Base-by-base conservation (phyloP, 2,888 invertebrate species). In the Cantharis flavilabris region DNA sequence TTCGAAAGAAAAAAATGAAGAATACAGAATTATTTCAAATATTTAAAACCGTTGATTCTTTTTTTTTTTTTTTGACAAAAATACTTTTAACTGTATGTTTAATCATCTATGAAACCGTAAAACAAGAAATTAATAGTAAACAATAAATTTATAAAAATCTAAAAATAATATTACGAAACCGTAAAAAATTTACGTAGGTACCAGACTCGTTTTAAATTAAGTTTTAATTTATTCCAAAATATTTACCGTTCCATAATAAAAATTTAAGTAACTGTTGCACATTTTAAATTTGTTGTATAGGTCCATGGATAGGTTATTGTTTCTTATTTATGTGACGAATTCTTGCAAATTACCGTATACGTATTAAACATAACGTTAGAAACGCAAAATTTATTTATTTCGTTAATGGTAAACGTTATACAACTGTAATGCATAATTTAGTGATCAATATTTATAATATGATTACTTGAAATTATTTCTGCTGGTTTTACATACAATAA, bases 241-340 rank as follows among this genome's bases (percentile, higher is more conserved):
- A 67, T 67, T 20, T 67, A 67, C 65, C 65, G 65, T 67, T 67
- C 26, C n/a, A 23, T 67, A 23, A 67, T 14, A 23, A 67, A 67
- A 67, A 23, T 26, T 23, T 23, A 67, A 67, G 26, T 67, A 67
- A 67, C 65, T 67, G 65, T 67, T 67, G 26, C n/a, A 23, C 16
- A n/a, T 49, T 67, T 67, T n/a, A 67, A 67, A 67, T 23, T 67
- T 67, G 26, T 49, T 67, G 65, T 67, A 67, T 23, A 67, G 20
- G 65, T 49, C 49, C 49, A 67, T 67, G 65, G 65, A 67, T 67
- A 67, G 49, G 65, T 67, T 67, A 67, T 67, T 67, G 65, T 67
- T 49, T 67, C 65, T 67, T 67, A 26, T 67, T 23, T 23, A 23
- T n/a, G 20, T 67, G 65, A 26, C 26, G 65, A 67, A 67, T 67